Conservation (phyloP, 1,140 invertebrate species). For the Apis cerana region DNA sequence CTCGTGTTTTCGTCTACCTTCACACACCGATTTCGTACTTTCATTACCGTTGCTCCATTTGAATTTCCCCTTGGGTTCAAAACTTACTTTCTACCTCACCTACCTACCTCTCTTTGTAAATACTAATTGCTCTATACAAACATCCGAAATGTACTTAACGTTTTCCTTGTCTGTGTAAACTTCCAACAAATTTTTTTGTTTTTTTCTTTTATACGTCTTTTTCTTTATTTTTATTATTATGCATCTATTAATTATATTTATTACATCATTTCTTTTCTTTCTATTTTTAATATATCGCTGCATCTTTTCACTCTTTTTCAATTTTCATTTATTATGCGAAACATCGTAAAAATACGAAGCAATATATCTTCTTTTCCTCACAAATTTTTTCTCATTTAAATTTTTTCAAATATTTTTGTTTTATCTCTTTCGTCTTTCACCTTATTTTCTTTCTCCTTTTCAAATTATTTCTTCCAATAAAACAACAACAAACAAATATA, state of each 20-base stretch:
- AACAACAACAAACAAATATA: background rate
- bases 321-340: no score
- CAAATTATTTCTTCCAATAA: background rate
- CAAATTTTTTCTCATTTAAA: background rate
- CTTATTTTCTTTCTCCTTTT: background rate
- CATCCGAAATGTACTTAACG: slow-evolving; percentile 72
- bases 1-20: slow-evolving; percentile 33
- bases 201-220: background rate
- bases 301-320: no score
- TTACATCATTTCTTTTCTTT: background rate
- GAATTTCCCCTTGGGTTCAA: slow-evolving; percentile 37
- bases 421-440: background rate
- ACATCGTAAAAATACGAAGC: background rate
- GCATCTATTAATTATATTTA: background rate
- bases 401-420: background rate
- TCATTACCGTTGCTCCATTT: slow-evolving; percentile 45
- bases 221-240: background rate
- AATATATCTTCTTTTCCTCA: background rate
- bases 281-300: no score
- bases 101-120: slow-evolving; percentile 73
- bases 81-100: slow-evolving; percentile 51
- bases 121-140: slow-evolving; percentile 77
- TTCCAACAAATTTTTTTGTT: background rate
- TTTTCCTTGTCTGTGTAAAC: background rate
- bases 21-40: slow-evolving; percentile 40